Percentiles rank a stretch among this genome's conserved stretches.
phyloP scores from a whole-genome alignment of 2,888 invertebrate genomes.

The Hypena proboscidalis region DNA sequence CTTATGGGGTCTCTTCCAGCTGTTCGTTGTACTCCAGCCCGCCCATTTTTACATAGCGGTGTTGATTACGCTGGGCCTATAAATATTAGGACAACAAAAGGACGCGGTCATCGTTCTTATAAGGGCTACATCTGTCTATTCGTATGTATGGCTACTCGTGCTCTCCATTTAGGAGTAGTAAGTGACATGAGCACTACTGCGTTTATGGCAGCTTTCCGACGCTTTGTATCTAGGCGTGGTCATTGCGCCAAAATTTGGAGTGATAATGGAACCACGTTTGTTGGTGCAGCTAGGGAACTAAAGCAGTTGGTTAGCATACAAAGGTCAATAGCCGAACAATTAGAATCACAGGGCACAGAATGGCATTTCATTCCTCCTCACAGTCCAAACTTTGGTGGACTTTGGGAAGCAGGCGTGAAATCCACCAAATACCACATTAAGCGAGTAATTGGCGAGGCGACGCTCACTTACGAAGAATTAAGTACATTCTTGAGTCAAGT shows the following conservation, averaged over 20 bases:
- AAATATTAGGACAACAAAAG: conserved; percentile 8
- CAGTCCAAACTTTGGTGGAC: neutral
- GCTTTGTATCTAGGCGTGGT: no score
- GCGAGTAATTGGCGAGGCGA: no score
- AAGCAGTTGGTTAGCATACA: no score
- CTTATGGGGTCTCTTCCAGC: conserved; percentile 3
- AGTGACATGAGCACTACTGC: conserved; percentile 3
- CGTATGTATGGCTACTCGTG: conserved; percentile 4
- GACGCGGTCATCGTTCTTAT: conserved; percentile 1
- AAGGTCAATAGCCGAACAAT: neutral
- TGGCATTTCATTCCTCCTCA: no score
- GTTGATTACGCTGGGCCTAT: conserved; percentile 16
- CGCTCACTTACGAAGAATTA: no score
- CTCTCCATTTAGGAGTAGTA: conserved; percentile 1
- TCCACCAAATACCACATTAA: no score
- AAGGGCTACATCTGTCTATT: no score
- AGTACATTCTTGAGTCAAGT: no score
- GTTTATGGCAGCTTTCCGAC: conserved; percentile 1
- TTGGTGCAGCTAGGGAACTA: conserved; percentile 5
- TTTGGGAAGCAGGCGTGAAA: no score
- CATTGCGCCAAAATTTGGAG: conserved; percentile 2
- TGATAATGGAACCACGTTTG: conserved; percentile 6
- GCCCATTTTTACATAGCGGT: conserved; percentile 2
- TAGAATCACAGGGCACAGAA: neutral
- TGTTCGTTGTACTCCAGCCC: neutral